Percentiles rank a stretch among this genome's conserved stretches.
These are phyloP conservation scores for Apamea epomidion DNA, from an alignment of 2,888 invertebrate species.

Conservation along the genomic window DNA sequence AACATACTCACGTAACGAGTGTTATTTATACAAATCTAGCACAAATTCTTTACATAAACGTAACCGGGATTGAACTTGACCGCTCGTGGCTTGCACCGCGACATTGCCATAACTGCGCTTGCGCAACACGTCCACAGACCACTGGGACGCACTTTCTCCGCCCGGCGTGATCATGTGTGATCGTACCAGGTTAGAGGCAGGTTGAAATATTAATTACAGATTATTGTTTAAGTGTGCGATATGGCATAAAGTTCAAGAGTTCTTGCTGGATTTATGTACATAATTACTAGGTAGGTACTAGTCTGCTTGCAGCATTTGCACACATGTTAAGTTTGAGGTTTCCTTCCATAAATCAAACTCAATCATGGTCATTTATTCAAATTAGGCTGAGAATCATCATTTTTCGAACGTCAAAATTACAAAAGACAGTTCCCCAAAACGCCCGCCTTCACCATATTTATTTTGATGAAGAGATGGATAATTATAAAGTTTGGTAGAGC, in stretches of 20 bases:
- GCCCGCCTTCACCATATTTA: too few species aligned
- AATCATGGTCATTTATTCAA: too few species aligned
- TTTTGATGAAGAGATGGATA: too few species aligned
- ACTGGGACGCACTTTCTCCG: conserved; percentile 75
- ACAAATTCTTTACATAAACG: conserved; percentile 7
- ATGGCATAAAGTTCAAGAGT: not conserved
- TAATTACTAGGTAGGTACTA: not conserved
- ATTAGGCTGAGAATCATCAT: too few species aligned
- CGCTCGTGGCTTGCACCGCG: conserved; percentile 69
- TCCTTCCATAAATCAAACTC: too few species aligned
- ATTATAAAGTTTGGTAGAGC: not conserved
- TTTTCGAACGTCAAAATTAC: too few species aligned
- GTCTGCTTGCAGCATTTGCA: not conserved
- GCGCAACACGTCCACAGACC: conserved; percentile 65
- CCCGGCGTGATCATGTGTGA: conserved; percentile 50
- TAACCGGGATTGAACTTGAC: conserved; percentile 69
- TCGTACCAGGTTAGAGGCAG: conserved; percentile 31
- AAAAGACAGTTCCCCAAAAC: too few species aligned
- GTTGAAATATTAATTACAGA: conserved; percentile 7
- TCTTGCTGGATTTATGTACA: not conserved
- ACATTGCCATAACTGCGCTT: conserved; percentile 66
- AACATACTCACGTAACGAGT: conserved; percentile 23
- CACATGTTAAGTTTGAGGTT: not conserved
- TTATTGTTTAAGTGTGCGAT: conserved; percentile 5
- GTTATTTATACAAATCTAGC: conserved; percentile 24